Evolutionary conservation across 2,888 invertebrate genomes (phyloP).

Genomic region (Hyposoter didymator): DNA sequence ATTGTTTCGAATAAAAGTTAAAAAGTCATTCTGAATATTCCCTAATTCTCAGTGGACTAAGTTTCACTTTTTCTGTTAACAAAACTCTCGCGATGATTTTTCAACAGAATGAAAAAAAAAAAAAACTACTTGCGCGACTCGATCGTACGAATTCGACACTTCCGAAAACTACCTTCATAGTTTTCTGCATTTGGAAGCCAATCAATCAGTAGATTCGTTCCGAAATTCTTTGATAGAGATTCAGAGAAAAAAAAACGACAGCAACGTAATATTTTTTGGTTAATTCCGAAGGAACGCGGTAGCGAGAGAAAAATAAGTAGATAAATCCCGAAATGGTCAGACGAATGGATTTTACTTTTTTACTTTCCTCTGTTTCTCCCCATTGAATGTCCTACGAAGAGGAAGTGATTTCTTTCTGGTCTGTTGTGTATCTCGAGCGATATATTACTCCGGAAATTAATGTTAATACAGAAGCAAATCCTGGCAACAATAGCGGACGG

Average conservation of each 20-base stretch:
- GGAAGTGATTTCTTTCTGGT: neutral
- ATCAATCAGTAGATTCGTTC: too few relatives aligned
- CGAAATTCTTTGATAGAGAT: neutral
- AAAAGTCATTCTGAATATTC: neutral
- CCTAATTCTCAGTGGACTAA: neutral
- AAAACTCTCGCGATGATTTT: too few relatives aligned
- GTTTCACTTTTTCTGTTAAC: too few relatives aligned
- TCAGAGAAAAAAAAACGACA: neutral
- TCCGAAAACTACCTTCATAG: too few relatives aligned
- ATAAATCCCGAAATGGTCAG: neutral
- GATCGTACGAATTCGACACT: too few relatives aligned
- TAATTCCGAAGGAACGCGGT: neutral
- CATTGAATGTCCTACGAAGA: neutral
- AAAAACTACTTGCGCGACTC: too few relatives aligned
- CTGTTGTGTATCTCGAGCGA: neutral
- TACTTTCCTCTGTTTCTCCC: too few relatives aligned
- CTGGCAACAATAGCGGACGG: constrained; percentile 58
- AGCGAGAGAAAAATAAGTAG: neutral
- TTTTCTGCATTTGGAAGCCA: too few relatives aligned
- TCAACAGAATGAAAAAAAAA: too few relatives aligned
- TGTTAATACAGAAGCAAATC: constrained; percentile 12
- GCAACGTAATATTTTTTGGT: neutral
- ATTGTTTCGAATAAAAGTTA: neutral
- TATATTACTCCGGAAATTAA: constrained; percentile 22
- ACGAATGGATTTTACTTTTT: neutral